Conservation (phyloP, 2,888 invertebrate genomes). For the Dastarcus helophoroides region DNA sequence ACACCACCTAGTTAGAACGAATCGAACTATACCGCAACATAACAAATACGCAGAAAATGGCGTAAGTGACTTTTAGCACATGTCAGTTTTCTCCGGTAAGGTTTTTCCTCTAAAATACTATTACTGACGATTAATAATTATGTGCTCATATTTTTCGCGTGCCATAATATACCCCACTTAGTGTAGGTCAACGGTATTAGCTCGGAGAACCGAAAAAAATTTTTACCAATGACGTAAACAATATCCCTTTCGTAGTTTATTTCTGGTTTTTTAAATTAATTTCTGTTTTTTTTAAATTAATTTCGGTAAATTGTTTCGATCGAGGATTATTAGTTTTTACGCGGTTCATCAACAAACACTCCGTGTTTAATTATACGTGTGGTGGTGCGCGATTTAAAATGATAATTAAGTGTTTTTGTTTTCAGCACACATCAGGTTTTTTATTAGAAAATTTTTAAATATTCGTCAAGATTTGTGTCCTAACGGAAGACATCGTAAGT, state of each 20-base stretch:
- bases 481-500: slow-evolving; percentile 28
- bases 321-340: too few relatives aligned
- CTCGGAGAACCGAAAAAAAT: slow-evolving; percentile 4
- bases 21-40: too few relatives aligned
- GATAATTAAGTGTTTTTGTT: neutral
- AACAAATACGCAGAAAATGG: slow-evolving; percentile 35
- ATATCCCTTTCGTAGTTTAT: slow-evolving; percentile 19
- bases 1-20: too few relatives aligned
- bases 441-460: neutral
- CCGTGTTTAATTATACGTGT: slow-evolving; percentile 17
- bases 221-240: slow-evolving; percentile 27
- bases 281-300: slow-evolving; percentile 1
- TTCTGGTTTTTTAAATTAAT: neutral
- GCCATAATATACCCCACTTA: too few relatives aligned
- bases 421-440: neutral
- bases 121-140: too few relatives aligned
- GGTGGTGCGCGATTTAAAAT: neutral
- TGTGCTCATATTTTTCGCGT: too few relatives aligned
- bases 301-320: too few relatives aligned
- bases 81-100: slow-evolving; percentile 36
- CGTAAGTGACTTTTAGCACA: slow-evolving; percentile 34
- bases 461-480: slow-evolving; percentile 23
- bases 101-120: slow-evolving; percentile 12
- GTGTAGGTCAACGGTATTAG: slow-evolving; percentile 4
- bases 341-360: too few relatives aligned